Base-by-base conservation (phyloP, 2,113 vertebrate genomes). In the Accipiter virgatus region DNA sequence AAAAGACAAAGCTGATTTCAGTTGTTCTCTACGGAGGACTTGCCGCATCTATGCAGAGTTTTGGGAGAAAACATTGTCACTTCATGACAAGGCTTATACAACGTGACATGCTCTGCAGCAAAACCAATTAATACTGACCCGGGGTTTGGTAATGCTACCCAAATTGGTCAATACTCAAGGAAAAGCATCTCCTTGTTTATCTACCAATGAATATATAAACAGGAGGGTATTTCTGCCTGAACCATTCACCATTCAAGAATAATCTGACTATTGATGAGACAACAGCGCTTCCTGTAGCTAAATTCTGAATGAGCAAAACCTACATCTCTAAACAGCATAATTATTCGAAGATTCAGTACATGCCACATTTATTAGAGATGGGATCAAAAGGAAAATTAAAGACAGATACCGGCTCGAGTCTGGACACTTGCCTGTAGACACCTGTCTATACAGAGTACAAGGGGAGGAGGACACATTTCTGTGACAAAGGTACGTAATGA, bases 401-500 rank as follows among this genome's bases (percentile, higher is more conserved):
- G 13, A 38, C 1, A 9, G 62, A 13, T 7, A 10, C 32, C 15
- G n/a, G 38, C 58, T 71, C 11, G 7, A 48, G 40, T 4, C 45
- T 48, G 19, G 45, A 8, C 52, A 16, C 65, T 16, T 31, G n/a
- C 40, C 58, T 67, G 8, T 3, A 68, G 47, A 29, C 6, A 42
- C 29, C 11, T 5, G 68, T 10, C 59, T 1, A 4, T 13, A 7
- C 7, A 18, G 43, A 27, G 70, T 13, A 27, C 13, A 7, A n/a
- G 11, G 43, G 50, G 31, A 78, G 40, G 52, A 58, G 38, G 52
- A 32, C n/a, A 10, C 26, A 4, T 25, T 21, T 29, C 61, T 74
- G 36, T 20, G 53, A 23, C 12, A 9, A 10, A 23, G 59, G 58
- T 16, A 34, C 0, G 1, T 17, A 29, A 31, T 2, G 5, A 22